Conservation (phyloP, 2,797 vertebrate species). For the Sibirionetta formosa region DNA sequence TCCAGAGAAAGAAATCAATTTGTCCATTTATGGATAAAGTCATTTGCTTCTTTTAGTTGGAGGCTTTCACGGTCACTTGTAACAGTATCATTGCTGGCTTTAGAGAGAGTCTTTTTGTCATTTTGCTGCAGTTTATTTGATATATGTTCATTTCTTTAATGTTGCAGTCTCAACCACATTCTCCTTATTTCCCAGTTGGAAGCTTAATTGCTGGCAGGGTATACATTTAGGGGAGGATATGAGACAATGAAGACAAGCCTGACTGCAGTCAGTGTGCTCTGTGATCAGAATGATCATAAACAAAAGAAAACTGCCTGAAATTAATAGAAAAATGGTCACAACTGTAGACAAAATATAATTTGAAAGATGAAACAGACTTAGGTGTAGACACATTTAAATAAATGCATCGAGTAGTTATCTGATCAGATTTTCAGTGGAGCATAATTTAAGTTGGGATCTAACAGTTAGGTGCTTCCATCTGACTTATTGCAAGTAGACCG, state of each 20-base stretch:
- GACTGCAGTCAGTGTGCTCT: neutral
- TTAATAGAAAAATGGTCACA: neutral
- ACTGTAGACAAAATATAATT: neutral
- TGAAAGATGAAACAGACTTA: neutral
- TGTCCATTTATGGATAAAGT: neutral
- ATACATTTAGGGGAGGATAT: neutral
- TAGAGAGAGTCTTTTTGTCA: neutral
- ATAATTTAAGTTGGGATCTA: neutral
- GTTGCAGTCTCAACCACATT: neutral
- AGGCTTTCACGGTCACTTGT: neutral
- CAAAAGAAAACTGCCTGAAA: neutral
- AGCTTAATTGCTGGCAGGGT: constrained; percentile 9
- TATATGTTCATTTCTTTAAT: neutral
- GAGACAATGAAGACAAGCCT: neutral
- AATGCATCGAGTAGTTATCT: neutral
- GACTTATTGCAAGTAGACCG: neutral
- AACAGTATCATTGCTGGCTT: neutral
- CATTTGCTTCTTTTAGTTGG: neutral
- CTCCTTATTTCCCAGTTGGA: constrained; percentile 30
- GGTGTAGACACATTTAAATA: neutral
- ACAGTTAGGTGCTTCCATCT: fast-evolving
- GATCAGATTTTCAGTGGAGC: neutral
- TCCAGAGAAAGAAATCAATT: neutral
- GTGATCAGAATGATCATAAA: neutral
- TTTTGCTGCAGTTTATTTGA: constrained; percentile 22